A percentile compares a stretch with the other conserved stretches of the same genome.
Evolutionary conservation across 2,888 invertebrate species (phyloP).

Genomic region (Campaea margaritaria): DNA sequence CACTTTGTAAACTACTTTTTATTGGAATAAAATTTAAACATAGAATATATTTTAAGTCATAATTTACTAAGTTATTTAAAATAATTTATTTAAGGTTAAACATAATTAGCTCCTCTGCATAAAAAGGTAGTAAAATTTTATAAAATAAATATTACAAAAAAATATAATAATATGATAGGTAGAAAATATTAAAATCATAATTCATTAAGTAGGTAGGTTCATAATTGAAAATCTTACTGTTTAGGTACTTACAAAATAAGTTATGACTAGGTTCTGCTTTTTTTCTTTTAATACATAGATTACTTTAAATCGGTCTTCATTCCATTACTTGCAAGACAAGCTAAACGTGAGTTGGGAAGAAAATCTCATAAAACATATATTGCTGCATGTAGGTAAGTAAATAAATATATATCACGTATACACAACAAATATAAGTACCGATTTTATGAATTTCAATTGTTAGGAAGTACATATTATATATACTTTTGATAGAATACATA

Average conservation of each 20-base stretch:
- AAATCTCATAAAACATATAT: too few relatives aligned
- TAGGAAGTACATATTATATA: background rate
- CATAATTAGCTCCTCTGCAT: too few relatives aligned
- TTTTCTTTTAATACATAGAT: background rate
- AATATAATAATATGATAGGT: too few relatives aligned
- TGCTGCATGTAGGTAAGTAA: too few relatives aligned
- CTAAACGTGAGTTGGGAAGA: background rate
- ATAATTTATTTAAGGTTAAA: background rate
- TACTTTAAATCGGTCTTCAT: background rate
- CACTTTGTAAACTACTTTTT: background rate
- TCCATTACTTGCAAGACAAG: background rate
- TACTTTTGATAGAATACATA: conserved; percentile 1
- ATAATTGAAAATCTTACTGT: background rate
- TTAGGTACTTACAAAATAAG: background rate
- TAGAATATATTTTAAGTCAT: too few relatives aligned
- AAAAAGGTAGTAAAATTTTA: too few relatives aligned
- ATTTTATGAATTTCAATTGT: background rate
- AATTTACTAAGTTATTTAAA: background rate
- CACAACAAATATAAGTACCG: background rate
- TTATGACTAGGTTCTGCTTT: conserved; percentile 3
- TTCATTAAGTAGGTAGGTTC: background rate
- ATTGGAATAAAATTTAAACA: too few relatives aligned
- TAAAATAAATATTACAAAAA: too few relatives aligned
- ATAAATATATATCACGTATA: too few relatives aligned
- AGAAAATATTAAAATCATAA: too few relatives aligned